Percentiles rank a stretch among this genome's conserved stretches.
Evolutionary conservation across 1,140 invertebrate genomes (phyloP).

Genomic region (Drosophila pseudoananassae): DNA sequence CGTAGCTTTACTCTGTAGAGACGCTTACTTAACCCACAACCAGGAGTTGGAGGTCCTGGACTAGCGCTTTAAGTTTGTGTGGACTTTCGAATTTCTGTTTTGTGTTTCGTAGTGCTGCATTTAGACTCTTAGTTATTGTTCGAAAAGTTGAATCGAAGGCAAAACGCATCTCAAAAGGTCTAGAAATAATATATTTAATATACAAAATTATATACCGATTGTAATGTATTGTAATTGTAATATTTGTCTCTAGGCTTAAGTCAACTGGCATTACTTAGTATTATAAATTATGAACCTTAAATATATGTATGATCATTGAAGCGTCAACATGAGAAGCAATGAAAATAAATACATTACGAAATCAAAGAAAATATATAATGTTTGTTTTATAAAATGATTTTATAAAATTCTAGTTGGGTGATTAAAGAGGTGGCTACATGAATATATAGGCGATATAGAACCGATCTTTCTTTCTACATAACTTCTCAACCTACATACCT

Average conservation of each 20-base stretch:
- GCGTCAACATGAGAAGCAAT: constrained; percentile 52
- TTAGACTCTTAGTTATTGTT: constrained; percentile 58
- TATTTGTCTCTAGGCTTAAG: constrained; percentile 63
- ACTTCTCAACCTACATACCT: neutral
- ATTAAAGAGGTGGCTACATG: neutral
- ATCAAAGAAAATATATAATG: constrained; percentile 53
- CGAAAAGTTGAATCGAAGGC: constrained; percentile 40
- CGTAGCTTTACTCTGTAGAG: constrained; percentile 68
- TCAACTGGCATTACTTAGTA: constrained; percentile 73
- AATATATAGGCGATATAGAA: neutral
- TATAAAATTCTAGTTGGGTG: too few relatives aligned
- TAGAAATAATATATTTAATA: constrained; percentile 43
- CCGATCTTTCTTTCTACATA: too few relatives aligned
- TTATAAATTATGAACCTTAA: constrained; percentile 69
- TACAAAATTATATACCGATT: constrained; percentile 50
- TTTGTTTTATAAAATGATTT: too few relatives aligned
- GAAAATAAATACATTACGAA: constrained; percentile 72
- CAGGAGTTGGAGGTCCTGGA: constrained; percentile 15
- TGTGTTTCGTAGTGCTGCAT: constrained; percentile 61
- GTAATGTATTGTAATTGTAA: constrained; percentile 69
- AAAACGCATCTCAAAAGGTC: constrained; percentile 58
- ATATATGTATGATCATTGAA: constrained; percentile 55
- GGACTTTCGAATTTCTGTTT: constrained; percentile 42
- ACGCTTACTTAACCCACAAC: constrained; percentile 32
- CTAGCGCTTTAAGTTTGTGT: constrained; percentile 41